Conservation (phyloP, 2,113 vertebrate genomes). For the Gadus macrocephalus region DNA sequence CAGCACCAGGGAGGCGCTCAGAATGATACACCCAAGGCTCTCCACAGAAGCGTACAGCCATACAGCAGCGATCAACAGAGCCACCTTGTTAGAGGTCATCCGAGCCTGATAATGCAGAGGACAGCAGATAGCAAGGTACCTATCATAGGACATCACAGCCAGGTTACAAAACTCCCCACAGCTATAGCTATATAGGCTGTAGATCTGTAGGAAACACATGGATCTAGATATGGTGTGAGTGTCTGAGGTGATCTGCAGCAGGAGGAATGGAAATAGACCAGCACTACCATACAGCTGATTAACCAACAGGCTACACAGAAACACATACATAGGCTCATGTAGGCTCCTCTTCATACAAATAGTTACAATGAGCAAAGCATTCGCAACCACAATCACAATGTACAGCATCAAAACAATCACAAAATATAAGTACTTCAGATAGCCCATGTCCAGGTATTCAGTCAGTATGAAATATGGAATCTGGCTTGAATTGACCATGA, state of each 20-base stretch:
- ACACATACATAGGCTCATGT: constrained; percentile 66
- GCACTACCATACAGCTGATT: constrained; percentile 55
- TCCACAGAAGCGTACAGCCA: constrained; percentile 31
- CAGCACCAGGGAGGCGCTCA: constrained; percentile 29
- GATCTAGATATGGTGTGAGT: constrained; percentile 36
- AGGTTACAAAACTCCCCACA: constrained; percentile 39
- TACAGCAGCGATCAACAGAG: constrained; percentile 26
- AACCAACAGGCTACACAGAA: constrained; percentile 54
- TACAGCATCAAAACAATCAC: constrained; percentile 27
- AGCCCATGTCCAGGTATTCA: constrained; percentile 32
- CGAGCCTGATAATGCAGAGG: constrained; percentile 44
- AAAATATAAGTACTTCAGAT: constrained; percentile 33
- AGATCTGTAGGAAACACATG: constrained; percentile 50
- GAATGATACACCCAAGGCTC: constrained; percentile 6
- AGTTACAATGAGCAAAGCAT: constrained; percentile 38
- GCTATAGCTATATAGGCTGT: constrained; percentile 39
- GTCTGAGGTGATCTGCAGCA: constrained; percentile 36
- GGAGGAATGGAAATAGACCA: constrained; percentile 36
- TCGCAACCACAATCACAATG: constrained; percentile 22
- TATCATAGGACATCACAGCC: constrained; percentile 52
- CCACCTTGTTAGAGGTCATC: constrained; percentile 35
- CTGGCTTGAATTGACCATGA: constrained; percentile 36
- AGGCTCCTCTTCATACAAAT: constrained; percentile 51
- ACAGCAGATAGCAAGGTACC: constrained; percentile 47
- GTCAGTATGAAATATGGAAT: constrained; percentile 37